Evolutionary conservation across 2,797 vertebrate species (phyloP), one percentile per base, ranked within the genome.

Genomic region (Trachops cirrhosus): DNA sequence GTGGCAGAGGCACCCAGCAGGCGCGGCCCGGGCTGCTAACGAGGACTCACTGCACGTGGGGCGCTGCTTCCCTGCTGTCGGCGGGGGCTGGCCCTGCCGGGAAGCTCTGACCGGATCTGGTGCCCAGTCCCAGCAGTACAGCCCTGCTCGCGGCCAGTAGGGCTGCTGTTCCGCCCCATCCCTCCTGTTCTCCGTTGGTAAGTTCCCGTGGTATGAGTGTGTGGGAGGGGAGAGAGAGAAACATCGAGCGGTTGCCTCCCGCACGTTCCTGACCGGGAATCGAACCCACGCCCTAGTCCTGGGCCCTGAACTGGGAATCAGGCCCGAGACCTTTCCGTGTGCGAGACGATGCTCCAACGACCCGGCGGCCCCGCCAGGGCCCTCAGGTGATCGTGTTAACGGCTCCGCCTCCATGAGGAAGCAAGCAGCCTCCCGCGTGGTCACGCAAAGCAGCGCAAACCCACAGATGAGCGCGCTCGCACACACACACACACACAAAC

Each of bases 131-230:
- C 3, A 21, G 52, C 52, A 8, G n/a, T 10, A 4, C 18, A 3
- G 1, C 11, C 19, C 3, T 59, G 37, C 15, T n/a, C 21, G n/a
- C 1, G 32, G 54, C 21, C 4, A 9, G 62, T 8, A 22, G 0
- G 9, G n/a, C 6, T n/a, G 57, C 64, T 54, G 74, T 26, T 21
- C 32, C 32, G 41, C 52, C 44, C 8, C 2, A 37, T n/a, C 75
- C 59, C 48, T 54, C 0, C 19, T 44, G 21, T 50, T 75, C 26
- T 41, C 70, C 24, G 9, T 39, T 18, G 82, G 41, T 68, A 54
- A 80, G 32, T 59, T 21, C 44, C 74, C 57, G 32, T 8, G 9
- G 3, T 57, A 5, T n/a, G n/a, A n/a, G n/a, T n/a, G n/a, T n/a
- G n/a, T n/a, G n/a, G n/a, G n/a, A n/a, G n/a, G n/a, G 19, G 6